Evolutionary conservation across 2,797 vertebrate genomes (phyloP).

Genomic region (Coreius guichenoti): DNA sequence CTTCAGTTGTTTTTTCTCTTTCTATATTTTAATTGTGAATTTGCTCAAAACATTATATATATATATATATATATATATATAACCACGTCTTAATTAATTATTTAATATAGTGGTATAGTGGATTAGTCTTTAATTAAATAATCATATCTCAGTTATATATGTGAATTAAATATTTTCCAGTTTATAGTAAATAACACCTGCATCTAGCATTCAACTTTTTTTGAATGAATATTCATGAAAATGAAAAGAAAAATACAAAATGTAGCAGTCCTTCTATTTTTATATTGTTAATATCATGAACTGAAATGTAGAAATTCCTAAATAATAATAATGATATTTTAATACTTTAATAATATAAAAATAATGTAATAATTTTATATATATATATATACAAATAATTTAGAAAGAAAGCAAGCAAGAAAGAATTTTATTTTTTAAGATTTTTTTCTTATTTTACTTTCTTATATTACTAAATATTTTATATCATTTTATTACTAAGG

Average conservation of each 20-base stretch:
- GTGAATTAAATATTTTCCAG: neutral
- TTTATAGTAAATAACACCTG: neutral
- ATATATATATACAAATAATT: neutral
- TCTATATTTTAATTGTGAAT: neutral
- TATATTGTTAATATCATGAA: neutral
- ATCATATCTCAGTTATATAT: neutral
- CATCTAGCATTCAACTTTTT: neutral
- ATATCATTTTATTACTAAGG: neutral
- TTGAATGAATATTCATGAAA: neutral
- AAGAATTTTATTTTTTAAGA: no score
- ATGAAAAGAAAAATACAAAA: neutral
- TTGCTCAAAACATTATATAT: neutral
- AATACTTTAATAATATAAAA: neutral
- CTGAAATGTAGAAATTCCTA: neutral
- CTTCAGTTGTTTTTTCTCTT: neutral
- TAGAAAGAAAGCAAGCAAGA: no score
- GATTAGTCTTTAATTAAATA: no score
- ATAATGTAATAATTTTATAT: neutral
- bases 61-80: no score
- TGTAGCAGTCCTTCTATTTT: neutral
- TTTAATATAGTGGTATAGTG: no score
- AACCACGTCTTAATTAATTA: no score
- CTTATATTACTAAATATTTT: neutral
- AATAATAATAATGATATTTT: neutral
- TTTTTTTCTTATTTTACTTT: neutral